Percentiles rank a stretch among this genome's conserved stretches.
phyloP scores from a whole-genome alignment of 2,888 invertebrate species.

The Thymelicus acteon region DNA sequence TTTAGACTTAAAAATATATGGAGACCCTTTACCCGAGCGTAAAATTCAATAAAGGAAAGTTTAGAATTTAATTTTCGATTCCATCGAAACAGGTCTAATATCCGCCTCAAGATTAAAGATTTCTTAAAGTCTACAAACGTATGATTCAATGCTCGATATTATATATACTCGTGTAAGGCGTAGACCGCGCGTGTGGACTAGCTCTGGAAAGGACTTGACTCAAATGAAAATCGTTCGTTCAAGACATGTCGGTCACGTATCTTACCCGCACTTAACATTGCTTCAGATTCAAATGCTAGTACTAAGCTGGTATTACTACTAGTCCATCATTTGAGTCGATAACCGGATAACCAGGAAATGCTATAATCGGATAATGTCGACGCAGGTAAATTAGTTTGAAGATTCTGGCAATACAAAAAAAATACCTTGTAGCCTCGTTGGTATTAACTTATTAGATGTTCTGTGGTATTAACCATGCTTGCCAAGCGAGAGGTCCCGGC shows the following conservation, averaged over 20 bases:
- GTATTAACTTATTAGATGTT: no score
- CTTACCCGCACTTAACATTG: not conserved
- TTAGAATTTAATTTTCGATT: not conserved
- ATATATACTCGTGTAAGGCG: not conserved
- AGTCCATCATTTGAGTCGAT: no score
- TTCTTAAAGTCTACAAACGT: not conserved
- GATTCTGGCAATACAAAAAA: no score
- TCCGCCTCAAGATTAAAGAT: not conserved
- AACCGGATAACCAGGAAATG: no score
- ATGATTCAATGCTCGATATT: constrained; percentile 19
- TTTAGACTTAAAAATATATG: not conserved
- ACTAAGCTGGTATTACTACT: no score
- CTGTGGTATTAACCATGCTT: no score
- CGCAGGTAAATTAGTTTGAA: no score
- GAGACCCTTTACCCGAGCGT: no score
- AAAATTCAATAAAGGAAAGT: constrained; percentile 1
- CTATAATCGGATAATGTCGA: no score
- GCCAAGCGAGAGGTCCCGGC: no score
- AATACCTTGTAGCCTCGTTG: no score
- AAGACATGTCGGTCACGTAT: not conserved
- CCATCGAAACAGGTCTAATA: constrained; percentile 6
- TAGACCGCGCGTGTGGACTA: not conserved
- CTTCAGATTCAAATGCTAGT: not conserved
- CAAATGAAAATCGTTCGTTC: not conserved
- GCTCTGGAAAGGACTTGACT: not conserved